Evolutionary conservation across 2,113 vertebrate species (phyloP), one percentile per base, ranked within the genome.

Genomic region (Lophochroa leadbeateri): DNA sequence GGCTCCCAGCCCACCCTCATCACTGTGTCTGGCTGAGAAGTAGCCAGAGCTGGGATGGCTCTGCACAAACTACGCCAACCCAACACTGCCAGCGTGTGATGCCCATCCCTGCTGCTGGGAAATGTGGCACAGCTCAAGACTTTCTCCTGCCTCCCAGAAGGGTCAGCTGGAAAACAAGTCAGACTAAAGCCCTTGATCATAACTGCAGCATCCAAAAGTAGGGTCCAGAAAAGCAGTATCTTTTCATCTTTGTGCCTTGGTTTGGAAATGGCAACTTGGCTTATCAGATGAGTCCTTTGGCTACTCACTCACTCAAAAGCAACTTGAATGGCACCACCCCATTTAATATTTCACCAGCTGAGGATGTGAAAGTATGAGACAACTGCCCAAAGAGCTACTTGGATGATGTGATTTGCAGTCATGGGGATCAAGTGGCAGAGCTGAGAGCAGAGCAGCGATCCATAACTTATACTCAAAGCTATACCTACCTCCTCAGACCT

Each of bases 51-150:
- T 37, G 33, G 27, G 64, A 39, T 46, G 33, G 7, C 19, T 37
- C 53, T 29, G 60, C 37, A 23, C 15, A 43, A 55, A 10, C 17
- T 3, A 0, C 2, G 1, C 6, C 55, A 67, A 9, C 33, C 10
- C 8, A 5, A 5, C 8, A 1, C 17, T 50, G 58, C 25, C 39
- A 21, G 2, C 0, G 0, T 11, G 7, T 1, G 1, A 12, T 61
- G 41, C 43, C 50, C 52, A 13, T 4, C n/a, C 37, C 71, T 77
- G 7, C 47, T 86, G 43, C 67, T 55, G 67, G 17, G 9, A 14
- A 10, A 60, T 9, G 19, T 0, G 5, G 52, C 58, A 43, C 52
- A 55, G 57, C 33, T 71, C 57, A 11, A 19, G 39, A 33, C 29
- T 52, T 79, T 49, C 58, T 35, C 57, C 80, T 67, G 86, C 58